phyloP scores from a whole-genome alignment of 2,888 invertebrate genomes.

The Lasioglossum villosulum region DNA sequence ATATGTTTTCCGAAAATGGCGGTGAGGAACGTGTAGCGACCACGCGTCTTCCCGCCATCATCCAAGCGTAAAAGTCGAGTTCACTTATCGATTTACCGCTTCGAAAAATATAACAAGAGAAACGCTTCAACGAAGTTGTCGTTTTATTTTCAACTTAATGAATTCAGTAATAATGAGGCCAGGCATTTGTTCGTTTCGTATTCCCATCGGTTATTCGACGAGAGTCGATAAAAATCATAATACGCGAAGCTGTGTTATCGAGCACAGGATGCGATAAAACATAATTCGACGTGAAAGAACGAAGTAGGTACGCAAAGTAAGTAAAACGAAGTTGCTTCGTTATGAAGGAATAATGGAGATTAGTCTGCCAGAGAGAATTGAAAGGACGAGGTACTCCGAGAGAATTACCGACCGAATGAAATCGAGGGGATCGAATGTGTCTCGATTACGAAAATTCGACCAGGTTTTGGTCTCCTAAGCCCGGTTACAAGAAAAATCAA shows the following conservation, averaged over 20 bases:
- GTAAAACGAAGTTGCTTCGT: not conserved
- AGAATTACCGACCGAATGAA: slow-evolving; percentile 1
- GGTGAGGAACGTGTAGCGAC: too few relatives aligned
- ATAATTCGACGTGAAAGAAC: not conserved
- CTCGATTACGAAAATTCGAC: slow-evolving; percentile 55
- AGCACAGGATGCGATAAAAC: not conserved
- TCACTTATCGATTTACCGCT: too few relatives aligned
- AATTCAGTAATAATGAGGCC: not conserved
- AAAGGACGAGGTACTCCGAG: not conserved
- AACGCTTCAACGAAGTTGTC: not conserved
- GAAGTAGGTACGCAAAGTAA: not conserved
- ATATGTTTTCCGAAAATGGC: not conserved
- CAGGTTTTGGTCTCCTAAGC: slow-evolving; percentile 38
- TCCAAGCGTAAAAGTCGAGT: too few relatives aligned
- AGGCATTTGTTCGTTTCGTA: not conserved
- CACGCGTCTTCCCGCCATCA: too few relatives aligned
- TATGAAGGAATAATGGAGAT: not conserved
- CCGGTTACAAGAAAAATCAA: slow-evolving; percentile 55
- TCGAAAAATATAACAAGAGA: too few relatives aligned
- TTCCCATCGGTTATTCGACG: not conserved
- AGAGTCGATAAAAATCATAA: not conserved
- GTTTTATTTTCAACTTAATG: not conserved
- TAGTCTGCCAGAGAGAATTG: not conserved
- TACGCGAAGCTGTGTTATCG: not conserved
- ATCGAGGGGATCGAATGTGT: not conserved